Evolutionary conservation across 2,888 invertebrate species (phyloP).

Genomic region (Deilephila elpenor): DNA sequence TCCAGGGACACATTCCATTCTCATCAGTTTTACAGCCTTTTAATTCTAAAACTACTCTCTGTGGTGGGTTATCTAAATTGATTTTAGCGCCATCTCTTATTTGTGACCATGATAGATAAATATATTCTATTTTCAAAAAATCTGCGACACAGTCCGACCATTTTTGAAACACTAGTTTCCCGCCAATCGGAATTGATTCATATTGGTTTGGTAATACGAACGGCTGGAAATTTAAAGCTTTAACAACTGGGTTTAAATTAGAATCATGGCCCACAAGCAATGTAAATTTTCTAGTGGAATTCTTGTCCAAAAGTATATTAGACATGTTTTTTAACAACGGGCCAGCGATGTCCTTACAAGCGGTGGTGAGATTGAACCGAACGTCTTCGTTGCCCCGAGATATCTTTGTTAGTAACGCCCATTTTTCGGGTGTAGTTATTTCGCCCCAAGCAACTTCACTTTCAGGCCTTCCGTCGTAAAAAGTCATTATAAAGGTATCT

Average conservation of each 20-base stretch:
- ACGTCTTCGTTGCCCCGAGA: constrained; percentile 36
- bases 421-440: constrained; percentile 34
- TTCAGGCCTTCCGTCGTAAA: constrained; percentile 36
- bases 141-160: constrained; percentile 55
- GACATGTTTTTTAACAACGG: constrained; percentile 35
- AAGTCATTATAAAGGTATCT: constrained; percentile 39
- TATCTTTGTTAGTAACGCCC: constrained; percentile 38
- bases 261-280: constrained; percentile 42
- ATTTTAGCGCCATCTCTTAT: constrained; percentile 54
- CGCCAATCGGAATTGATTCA: constrained; percentile 69
- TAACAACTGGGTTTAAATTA: constrained; percentile 36
- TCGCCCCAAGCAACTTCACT: constrained; percentile 41
- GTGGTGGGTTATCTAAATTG: constrained; percentile 54
- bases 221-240: neutral
- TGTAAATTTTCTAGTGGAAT: constrained; percentile 36
- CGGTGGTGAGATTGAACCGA: constrained; percentile 33
- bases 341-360: constrained; percentile 36
- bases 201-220: constrained; percentile 55
- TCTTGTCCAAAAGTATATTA: constrained; percentile 35
- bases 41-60: constrained; percentile 53
- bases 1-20: constrained; percentile 64
- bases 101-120: constrained; percentile 61
- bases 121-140: constrained; percentile 64
- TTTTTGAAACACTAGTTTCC: constrained; percentile 72
- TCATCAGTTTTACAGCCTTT: constrained; percentile 50